Evolutionary conservation across 1,140 invertebrate genomes (phyloP).

Genomic region (Ptiloglossa arizonensis): DNA sequence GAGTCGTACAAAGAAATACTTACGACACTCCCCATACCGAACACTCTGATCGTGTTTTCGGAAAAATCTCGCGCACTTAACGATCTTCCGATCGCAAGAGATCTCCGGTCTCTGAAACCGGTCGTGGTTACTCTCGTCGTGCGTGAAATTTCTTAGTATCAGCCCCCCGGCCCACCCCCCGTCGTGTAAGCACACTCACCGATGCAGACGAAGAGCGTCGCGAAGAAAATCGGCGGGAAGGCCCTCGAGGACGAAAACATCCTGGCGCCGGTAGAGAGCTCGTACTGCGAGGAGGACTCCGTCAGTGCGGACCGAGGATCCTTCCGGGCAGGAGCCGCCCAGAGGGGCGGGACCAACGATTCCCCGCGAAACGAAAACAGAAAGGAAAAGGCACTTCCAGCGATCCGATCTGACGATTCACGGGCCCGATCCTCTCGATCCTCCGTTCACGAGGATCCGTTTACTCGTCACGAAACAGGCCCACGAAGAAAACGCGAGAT

Average conservation of each 20-base stretch:
- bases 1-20: too few species aligned
- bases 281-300: slow-evolving; percentile 32
- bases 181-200: slow-evolving; percentile 69
- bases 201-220: slow-evolving; percentile 68
- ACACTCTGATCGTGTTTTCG: too few species aligned
- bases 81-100: too few species aligned
- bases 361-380: slow-evolving; percentile 40
- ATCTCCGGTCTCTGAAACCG: too few species aligned
- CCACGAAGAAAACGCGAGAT: slow-evolving; percentile 12
- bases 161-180: background rate
- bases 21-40: too few species aligned
- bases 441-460: background rate
- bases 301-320: slow-evolving; percentile 27
- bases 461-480: too few species aligned
- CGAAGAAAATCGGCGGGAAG: slow-evolving; percentile 69
- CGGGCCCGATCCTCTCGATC: background rate
- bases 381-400: slow-evolving; percentile 58
- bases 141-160: too few species aligned
- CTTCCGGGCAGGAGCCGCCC: slow-evolving; percentile 35
- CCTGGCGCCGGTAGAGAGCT: slow-evolving; percentile 18
- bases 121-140: too few species aligned
- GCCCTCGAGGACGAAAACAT: slow-evolving; percentile 61
- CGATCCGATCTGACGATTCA: background rate
- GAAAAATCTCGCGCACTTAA: too few species aligned
- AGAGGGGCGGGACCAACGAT: slow-evolving; percentile 19